phyloP scores from a whole-genome alignment of 2,113 vertebrate species.

The Nothobranchius furzeri region DNA sequence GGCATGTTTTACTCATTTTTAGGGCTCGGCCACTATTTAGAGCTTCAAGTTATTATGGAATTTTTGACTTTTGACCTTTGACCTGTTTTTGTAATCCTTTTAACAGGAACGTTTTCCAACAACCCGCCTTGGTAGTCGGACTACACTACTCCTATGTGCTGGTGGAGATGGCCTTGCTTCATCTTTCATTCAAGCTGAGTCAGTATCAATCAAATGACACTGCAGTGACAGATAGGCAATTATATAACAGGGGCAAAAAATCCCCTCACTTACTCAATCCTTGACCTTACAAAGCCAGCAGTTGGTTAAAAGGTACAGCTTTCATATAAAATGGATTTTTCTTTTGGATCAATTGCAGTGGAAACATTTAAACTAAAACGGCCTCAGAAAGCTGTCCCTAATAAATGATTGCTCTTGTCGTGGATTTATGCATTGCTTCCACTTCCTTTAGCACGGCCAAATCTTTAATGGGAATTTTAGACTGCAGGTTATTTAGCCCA shows the following conservation, averaged over 20 bases:
- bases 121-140: neutral
- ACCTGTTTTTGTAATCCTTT: neutral
- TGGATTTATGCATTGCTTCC: conserved; percentile 44
- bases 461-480: conserved; percentile 30
- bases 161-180: conserved; percentile 28
- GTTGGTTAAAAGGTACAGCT: conserved; percentile 69
- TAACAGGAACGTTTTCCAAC: neutral
- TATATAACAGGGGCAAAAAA: conserved; percentile 62
- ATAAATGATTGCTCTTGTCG: conserved; percentile 58
- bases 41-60: too few species aligned
- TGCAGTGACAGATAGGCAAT: conserved; percentile 70
- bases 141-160: conserved; percentile 9
- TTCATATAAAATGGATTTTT: conserved; percentile 71
- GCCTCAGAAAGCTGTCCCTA: conserved; percentile 50
- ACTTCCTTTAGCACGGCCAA: conserved; percentile 22
- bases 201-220: conserved; percentile 63
- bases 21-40: too few species aligned
- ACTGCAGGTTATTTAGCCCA: conserved; percentile 38
- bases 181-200: conserved; percentile 59
- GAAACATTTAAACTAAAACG: conserved; percentile 62
- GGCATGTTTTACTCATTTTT: too few species aligned
- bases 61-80: neutral
- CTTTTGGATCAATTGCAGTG: conserved; percentile 62
- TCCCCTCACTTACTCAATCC: conserved; percentile 70
- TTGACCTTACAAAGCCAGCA: conserved; percentile 66